Percentiles rank a stretch among this genome's conserved stretches.
phyloP scores from a whole-genome alignment of 2,113 vertebrate genomes.

The Hemibagrus wyckioides region DNA sequence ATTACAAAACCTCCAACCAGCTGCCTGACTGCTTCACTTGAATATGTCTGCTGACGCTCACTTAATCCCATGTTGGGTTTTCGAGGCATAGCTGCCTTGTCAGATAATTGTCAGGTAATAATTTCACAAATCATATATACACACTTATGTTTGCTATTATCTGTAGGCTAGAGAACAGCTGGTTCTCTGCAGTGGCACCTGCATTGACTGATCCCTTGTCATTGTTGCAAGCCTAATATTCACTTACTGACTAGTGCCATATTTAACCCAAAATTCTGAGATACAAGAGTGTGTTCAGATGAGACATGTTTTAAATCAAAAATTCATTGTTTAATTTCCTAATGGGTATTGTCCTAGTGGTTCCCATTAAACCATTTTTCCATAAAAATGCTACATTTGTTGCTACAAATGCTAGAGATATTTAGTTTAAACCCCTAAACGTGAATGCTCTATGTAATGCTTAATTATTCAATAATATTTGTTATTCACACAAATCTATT shows the following conservation, averaged over 20 bases:
- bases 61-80: background rate
- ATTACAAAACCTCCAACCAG: background rate
- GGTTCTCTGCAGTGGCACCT: slow-evolving; percentile 12
- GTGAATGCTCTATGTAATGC: background rate
- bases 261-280: background rate
- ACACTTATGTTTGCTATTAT: background rate
- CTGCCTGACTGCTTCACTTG: background rate
- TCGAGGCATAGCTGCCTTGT: background rate
- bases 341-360: background rate
- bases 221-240: background rate
- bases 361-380: background rate
- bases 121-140: slow-evolving; percentile 9
- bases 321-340: background rate
- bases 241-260: background rate
- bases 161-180: slow-evolving; percentile 8
- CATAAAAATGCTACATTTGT: background rate
- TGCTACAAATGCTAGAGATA: background rate
- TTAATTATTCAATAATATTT: background rate
- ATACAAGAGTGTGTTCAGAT: slow-evolving; percentile 17
- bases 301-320: slow-evolving; percentile 20
- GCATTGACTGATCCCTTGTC: background rate
- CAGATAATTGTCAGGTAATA: slow-evolving; percentile 14
- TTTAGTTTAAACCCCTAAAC: background rate
- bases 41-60: background rate
- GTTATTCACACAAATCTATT: background rate